Evolutionary conservation across 1,140 invertebrate species (phyloP), one percentile per base, ranked within the genome.

Genomic region (Coptotermes formosanus): DNA sequence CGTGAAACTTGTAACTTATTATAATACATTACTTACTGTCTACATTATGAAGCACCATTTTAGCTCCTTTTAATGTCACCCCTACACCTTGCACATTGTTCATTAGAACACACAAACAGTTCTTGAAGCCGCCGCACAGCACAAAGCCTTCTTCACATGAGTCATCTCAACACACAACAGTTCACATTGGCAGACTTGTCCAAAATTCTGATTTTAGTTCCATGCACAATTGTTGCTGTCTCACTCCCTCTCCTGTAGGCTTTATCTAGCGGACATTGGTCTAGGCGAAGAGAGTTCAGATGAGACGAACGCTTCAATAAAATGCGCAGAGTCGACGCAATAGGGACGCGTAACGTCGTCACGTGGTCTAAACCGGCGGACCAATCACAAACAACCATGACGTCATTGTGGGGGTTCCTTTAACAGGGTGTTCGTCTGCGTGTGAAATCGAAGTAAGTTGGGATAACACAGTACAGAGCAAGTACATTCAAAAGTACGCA

Each of bases 371-470:
- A n/a, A 75, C 25, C 30, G n/a, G 8, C 25, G 14, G 25, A 75
- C 64, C 64, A 75, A 75, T 75, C 64, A 75, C 64, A 75, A 30
- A 75, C 64, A n/a, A 30, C 25, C n/a, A 75, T 75, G 64, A 75
- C 64, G 64, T 75, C 64, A 75, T 75, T 75, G 25, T 75, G 25
- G 64, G n/a, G 64, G 11, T 75, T 30, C 25, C 25, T 55, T 55
- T 12, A 11, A 25, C 8, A 25, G 64, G 14, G 14, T 12, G 14
- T 55, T 21, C 16, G 4, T 55, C 4, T n/a, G 7, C 30, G 64
- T 30, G 64, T 75, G 25, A 75, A 30, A 75, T 3, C 25, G n/a
- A 30, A 8, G 7, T 14, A 75, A 75, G 64, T 75, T 55, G 14
- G 52, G 0, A 55, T 19, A 55, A 55, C 11, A 55, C 19, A 16